Evolutionary conservation across 2,888 invertebrate genomes (phyloP), one percentile per base, ranked within the genome.

Genomic region (Pammene aurita): DNA sequence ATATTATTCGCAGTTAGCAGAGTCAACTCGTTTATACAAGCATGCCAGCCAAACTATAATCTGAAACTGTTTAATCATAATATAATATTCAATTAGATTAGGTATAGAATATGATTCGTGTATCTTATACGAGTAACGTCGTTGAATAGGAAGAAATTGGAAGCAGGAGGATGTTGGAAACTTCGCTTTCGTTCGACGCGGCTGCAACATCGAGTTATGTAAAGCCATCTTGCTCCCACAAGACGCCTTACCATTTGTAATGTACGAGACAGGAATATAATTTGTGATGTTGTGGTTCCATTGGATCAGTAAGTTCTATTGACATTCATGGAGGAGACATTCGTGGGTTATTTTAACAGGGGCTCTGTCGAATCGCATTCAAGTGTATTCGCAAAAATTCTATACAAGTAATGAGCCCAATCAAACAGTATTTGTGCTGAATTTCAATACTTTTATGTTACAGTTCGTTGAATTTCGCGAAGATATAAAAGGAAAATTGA

Each of bases 91-190:
- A 58, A n/a, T 67, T 48, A 48, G 13, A 26, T 44, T 34, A 41
- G 18, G 42, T 26, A 55, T 11, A 7, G n/a, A 60, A 16, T 50
- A 52, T 44, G 5, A 52, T 57, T 63, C 50, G 42, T 18, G 62
- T 58, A 57, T 63, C 41, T 52, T 60, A 60, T 64, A 72, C 70
- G 72, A 71, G 68, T 75, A 79, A 76, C 76, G 75, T 73, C 76
- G 75, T 73, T 87, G 86, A 87, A 88, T 88, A 84, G 84, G 77
- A 77, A 78, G 77, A 86, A 86, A 87, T 87, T 86, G 83, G 80
- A 82, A 80, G 82, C 79, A 73, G 77, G 78, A 78, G 80, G 77
- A 62, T 66, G 66, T 76, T 81, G 76, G 76, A 77, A 77, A 76
- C 74, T 72, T 73, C 78, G 66, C 72, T 72, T 75, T 77, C 76